Evolutionary conservation across 2,888 invertebrate genomes (phyloP), one percentile per base, ranked within the genome.

Genomic region (Mystacides longicornis): DNA sequence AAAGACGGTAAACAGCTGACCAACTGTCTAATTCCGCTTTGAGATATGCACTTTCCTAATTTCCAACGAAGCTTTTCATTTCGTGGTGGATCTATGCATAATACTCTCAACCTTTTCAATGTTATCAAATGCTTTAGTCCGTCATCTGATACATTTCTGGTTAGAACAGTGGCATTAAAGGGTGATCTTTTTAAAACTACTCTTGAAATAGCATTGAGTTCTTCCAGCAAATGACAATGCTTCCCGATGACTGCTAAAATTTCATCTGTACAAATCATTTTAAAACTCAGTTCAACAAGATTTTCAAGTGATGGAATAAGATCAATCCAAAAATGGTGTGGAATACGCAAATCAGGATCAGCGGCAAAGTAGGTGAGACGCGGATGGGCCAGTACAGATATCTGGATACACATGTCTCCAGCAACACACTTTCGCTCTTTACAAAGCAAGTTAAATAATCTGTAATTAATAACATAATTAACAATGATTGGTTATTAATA

Each of bases 371-470:
- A 67, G 18, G 70, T 70, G 69, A 76, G 70, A 64, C 71, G 69
- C 56, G 77, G 75, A 62, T 77, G 76, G 31, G 71, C 71, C 50
- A 77, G 64, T 21, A 74, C 69, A 60, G 70, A 68, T 2, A 77
- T 73, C 62, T 74, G 77, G 58, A 74, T 63, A 52, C 74, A 68
- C 57, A 76, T 75, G 63, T 77, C 75, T 64, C 72, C 72, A 60
- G 67, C 68, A 65, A 70, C 70, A 64, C 69, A 70, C 65, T 70
- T 69, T 69, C 77, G 67, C 67, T 74, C 70, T 62, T 72, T 71
- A 72, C 77, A 77, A 67, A 77, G 73, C 67, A 73, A 69, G 70
- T 77, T 75, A 62, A 77, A 76, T 69, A 77, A 72, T 70, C 77
- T 77, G 75, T 60, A 75, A 11, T 16, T n/a, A 43, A 11, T 43